Evolutionary conservation across 2,888 invertebrate species (phyloP), one percentile per base, ranked within the genome.

Genomic region (Agrochola lota): DNA sequence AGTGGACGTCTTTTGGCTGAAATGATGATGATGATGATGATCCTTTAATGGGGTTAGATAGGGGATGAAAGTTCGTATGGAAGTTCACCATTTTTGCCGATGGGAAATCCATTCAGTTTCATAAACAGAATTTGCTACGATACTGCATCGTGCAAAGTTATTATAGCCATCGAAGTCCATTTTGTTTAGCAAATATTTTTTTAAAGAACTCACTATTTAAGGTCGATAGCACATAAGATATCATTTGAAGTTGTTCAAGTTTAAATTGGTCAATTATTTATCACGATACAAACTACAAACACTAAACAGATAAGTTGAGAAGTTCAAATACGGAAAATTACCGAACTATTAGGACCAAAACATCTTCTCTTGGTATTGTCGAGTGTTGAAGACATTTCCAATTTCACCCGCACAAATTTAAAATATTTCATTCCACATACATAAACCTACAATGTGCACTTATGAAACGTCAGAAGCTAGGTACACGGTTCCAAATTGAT

Each of bases 231-330:
- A 57, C 79, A 75, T 83, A 73, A 60, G 64, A 59, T 75, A 81
- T 62, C 1, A 71, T 81, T 81, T 5, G 15, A 35, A 75, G 62
- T 68, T 74, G 64, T 81, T 69, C 67, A 69, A 76, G 68, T 81
- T 78, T 66, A 72, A 78, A 85, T 85, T 81, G 71, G 15, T 77
- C 74, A 71, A 77, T 85, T 85, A 81, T 71, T 26, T 68, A 46
- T 23, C 30, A 9, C 55, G n/a, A 59, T 66, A 52, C 49, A 12
- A 9, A 60, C 49, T 40, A 23, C 9, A 26, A 11, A 64, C 59
- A 71, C n/a, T 49, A 7, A 26, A 52, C 12, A 70, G 30, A 4
- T 20, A 35, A 0, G 0, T 64, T 8, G 0, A 84, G 76, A 84
- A 80, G 67, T 63, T 57, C 23, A 49, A 70, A 5, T 68, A 3